phyloP scores from a whole-genome alignment of 2,113 vertebrate genomes.

The Hyla sarda region DNA sequence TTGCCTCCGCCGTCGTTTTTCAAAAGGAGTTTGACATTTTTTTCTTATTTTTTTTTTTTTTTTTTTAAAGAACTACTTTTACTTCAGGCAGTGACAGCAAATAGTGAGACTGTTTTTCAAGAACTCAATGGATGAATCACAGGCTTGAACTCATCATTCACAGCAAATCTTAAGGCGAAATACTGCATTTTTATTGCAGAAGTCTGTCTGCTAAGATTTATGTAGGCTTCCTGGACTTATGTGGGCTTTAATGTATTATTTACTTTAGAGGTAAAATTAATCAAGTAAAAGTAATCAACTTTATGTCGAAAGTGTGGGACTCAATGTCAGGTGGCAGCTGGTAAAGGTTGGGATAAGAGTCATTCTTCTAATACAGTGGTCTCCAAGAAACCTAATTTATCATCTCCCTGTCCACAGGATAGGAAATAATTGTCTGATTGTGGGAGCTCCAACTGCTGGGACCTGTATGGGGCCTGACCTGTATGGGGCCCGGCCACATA shows the following conservation, averaged over 20 bases:
- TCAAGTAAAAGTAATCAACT: background rate
- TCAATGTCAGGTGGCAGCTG: background rate
- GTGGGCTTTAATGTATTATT: background rate
- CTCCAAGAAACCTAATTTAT: too few species aligned
- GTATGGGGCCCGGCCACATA: too few species aligned
- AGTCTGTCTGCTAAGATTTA: constrained; percentile 65
- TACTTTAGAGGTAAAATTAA: background rate
- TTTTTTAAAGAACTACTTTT: constrained; percentile 64
- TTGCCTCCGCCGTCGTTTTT: constrained; percentile 38
- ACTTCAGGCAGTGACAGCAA: constrained; percentile 67
- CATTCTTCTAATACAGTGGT: background rate
- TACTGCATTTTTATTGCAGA: constrained; percentile 74
- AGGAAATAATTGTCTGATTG: too few species aligned
- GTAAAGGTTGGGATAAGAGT: background rate
- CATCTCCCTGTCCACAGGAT: too few species aligned
- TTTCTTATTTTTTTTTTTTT: too few species aligned
- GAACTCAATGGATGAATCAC: constrained; percentile 63
- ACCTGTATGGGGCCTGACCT: too few species aligned
- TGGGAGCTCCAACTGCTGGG: too few species aligned
- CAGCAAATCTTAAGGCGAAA: constrained; percentile 77
- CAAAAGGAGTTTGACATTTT: constrained; percentile 58
- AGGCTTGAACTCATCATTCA: constrained; percentile 68
- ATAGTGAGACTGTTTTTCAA: constrained; percentile 38
- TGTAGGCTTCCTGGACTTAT: constrained; percentile 56
- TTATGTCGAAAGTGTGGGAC: background rate